phyloP scores from a whole-genome alignment of 2,888 invertebrate species.

The Tipula confusa region DNA sequence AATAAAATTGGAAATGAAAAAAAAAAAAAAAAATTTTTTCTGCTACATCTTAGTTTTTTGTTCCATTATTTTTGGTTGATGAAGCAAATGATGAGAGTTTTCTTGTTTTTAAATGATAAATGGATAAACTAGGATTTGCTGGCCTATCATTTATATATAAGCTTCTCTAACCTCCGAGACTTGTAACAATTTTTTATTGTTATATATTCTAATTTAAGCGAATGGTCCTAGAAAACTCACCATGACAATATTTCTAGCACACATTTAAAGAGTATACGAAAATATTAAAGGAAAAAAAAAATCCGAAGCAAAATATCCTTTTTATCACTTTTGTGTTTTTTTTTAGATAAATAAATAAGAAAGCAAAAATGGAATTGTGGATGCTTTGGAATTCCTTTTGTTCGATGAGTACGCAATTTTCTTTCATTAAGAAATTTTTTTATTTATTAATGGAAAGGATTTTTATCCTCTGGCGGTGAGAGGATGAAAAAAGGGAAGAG shows the following conservation, averaged over 20 bases:
- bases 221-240: background rate
- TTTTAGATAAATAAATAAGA: background rate
- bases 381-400: constrained; percentile 12
- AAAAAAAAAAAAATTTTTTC: background rate
- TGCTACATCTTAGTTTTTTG: constrained; percentile 14
- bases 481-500: too few relatives aligned
- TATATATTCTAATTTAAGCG: background rate
- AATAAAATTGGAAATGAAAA: constrained; percentile 26
- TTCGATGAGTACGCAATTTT: constrained; percentile 20
- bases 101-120: constrained; percentile 20
- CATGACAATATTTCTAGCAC: background rate
- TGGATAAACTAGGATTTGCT: background rate
- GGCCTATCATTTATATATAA: background rate
- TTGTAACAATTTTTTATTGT: background rate
- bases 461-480: background rate
- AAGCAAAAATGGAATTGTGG: constrained; percentile 5
- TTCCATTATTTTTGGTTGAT: background rate
- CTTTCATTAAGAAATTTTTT: background rate
- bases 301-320: background rate
- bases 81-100: background rate
- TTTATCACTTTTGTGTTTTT: background rate
- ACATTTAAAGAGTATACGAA: background rate
- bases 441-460: constrained; percentile 3
- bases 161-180: background rate
- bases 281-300: background rate